A percentile compares a stretch with the other conserved stretches of the same genome.
phyloP scores from a whole-genome alignment of 2,797 vertebrate species.

The Poecilia wingei region DNA sequence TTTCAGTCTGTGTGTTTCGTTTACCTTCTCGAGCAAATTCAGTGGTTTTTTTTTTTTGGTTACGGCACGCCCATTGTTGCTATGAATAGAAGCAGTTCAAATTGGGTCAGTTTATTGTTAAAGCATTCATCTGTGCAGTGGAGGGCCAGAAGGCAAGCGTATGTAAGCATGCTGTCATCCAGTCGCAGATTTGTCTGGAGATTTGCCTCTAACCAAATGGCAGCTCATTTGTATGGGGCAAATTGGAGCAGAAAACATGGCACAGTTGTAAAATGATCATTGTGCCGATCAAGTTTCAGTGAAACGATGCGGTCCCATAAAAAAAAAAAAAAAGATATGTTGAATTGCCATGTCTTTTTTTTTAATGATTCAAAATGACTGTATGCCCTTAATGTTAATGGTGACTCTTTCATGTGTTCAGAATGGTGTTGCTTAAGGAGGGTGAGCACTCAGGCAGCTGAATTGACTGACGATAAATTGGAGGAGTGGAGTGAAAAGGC shows the following conservation, averaged over 20 bases:
- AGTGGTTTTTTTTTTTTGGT: slow-evolving; percentile 49
- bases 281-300: slow-evolving; percentile 12
- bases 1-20: slow-evolving; percentile 35
- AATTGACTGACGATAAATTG: slow-evolving; percentile 60
- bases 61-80: slow-evolving; percentile 51
- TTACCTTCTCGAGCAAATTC: slow-evolving; percentile 52
- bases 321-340: neutral
- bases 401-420: slow-evolving; percentile 43
- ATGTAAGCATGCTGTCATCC: slow-evolving; percentile 80
- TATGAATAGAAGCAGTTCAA: slow-evolving; percentile 78
- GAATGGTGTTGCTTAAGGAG: slow-evolving; percentile 52
- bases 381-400: slow-evolving; percentile 26
- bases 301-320: neutral
- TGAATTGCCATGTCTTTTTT: neutral
- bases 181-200: slow-evolving; percentile 73
- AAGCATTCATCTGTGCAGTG: slow-evolving; percentile 80
- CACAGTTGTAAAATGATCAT: slow-evolving; percentile 1
- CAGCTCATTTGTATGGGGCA: slow-evolving; percentile 48
- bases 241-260: slow-evolving; percentile 52
- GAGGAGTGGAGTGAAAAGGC: slow-evolving; percentile 58
- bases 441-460: slow-evolving; percentile 57
- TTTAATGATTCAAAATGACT: slow-evolving; percentile 10
- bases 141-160: slow-evolving; percentile 78
- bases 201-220: slow-evolving; percentile 65
- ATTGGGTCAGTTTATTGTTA: slow-evolving; percentile 82